Percentiles rank a stretch among this genome's conserved stretches.
phyloP scores from a whole-genome alignment of 2,888 invertebrate genomes.

The Euphydryas editha region DNA sequence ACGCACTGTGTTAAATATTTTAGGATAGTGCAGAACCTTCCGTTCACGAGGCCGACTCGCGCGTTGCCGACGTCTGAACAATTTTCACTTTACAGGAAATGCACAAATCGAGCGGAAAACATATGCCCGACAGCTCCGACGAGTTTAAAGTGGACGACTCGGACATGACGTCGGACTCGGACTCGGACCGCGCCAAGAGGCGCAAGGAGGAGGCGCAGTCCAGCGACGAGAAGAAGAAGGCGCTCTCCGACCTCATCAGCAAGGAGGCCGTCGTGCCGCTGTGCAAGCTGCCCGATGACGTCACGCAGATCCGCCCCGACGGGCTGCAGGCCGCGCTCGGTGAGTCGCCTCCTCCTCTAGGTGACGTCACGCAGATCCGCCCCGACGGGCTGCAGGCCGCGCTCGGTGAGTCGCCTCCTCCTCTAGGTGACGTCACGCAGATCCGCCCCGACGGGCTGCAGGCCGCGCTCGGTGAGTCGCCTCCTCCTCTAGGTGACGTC shows the following conservation, averaged over 20 bases:
- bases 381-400: no score
- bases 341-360: no score
- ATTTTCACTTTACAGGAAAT: conserved; percentile 63
- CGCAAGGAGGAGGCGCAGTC: conserved; percentile 54
- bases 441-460: no score
- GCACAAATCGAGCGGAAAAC: conserved; percentile 81
- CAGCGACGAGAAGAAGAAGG: conserved; percentile 49
- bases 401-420: no score
- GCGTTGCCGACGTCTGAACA: background rate
- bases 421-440: no score
- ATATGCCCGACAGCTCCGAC: conserved; percentile 80
- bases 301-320: conserved; percentile 68
- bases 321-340: conserved; percentile 25
- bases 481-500: no score
- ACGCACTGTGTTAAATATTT: no score
- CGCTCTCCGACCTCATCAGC: conserved; percentile 61
- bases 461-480: no score
- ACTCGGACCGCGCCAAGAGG: conserved; percentile 55
- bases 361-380: no score
- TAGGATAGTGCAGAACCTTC: no score
- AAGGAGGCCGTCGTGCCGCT: conserved; percentile 75
- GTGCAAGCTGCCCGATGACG: conserved; percentile 70
- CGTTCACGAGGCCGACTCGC: no score
- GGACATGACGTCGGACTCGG: conserved; percentile 60
- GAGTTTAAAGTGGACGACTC: conserved; percentile 75